Base-by-base conservation (phyloP, 2,797 vertebrate species). In the Gymnothorax reevesii region DNA sequence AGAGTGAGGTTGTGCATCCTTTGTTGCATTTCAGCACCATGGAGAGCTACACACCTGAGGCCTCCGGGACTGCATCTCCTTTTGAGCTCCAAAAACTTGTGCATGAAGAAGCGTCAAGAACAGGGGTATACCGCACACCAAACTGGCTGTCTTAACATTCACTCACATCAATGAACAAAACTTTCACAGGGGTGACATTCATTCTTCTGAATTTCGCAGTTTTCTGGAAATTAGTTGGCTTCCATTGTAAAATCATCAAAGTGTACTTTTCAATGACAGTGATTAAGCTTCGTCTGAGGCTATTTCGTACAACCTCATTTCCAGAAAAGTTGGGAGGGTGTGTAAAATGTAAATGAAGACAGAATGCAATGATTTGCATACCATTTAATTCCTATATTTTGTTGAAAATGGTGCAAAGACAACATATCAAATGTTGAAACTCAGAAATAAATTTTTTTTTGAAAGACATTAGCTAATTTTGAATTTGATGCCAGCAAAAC, bases 21-120 rank as follows among this genome's bases (percentile, higher is more conserved):
- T 55, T 17, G 52, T 55, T 3, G 25, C 62, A 9, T 82, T 84
- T 90, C 86, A 88, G 88, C 59, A 89, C 90, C 88, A 66, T 0
- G 89, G 88, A 90, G 87, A 90, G 90, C 87, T 2, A 20, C 52
- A 71, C 54, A 25, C 7, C 73, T 15, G 13, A 33, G 49, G 54
- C 9, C 77, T 4, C 77, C 2, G 77, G 77, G 22, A 2, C 73
- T 77, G 33, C 73, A 20, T 42, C 27, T 54, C 77, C 77, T 33
- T 55, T 55, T 9, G 49, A 17, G 22, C 12, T 22, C 49, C 77
- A 20, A 52, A 54, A 80, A 22, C 20, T 55, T 49, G 12, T 17
- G 55, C 25, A 20, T 25, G 77, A 33, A 80, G 77, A 55, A 80
- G 52, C 17, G 52, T 20, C 49, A 55, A 55, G 27, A 75, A 33